Percentiles rank a stretch among this genome's conserved stretches.
These are phyloP conservation scores for Anastatus disparis DNA, from an alignment of 1,140 invertebrate genomes.

Conservation along the genomic window DNA sequence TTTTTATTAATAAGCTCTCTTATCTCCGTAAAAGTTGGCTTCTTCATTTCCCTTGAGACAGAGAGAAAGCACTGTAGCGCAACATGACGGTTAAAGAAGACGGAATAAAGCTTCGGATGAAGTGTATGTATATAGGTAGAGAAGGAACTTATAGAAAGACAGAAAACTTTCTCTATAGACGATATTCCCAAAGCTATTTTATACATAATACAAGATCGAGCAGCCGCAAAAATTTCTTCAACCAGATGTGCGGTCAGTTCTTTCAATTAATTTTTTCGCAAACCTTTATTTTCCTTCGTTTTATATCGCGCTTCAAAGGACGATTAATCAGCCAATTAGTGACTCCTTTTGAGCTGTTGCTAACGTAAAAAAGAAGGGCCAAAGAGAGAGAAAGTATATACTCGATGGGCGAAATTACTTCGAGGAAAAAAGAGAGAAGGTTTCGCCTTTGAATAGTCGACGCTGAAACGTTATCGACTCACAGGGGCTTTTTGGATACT, in stretches of 20 bases:
- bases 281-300: not conserved
- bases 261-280: constrained; percentile 20
- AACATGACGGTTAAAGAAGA: constrained; percentile 4
- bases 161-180: too few species aligned
- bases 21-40: not conserved
- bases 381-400: too few species aligned
- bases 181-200: not conserved
- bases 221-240: constrained; percentile 16
- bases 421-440: not conserved
- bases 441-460: not conserved
- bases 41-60: constrained; percentile 19
- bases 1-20: constrained; percentile 19
- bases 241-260: not conserved
- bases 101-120: not conserved
- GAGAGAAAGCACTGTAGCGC: not conserved
- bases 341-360: constrained; percentile 24
- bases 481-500: constrained; percentile 4
- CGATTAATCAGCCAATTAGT: constrained; percentile 36
- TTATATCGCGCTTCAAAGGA: not conserved
- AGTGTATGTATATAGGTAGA: not conserved
- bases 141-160: too few species aligned
- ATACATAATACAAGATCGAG: not conserved
- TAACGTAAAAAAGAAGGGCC: too few species aligned
- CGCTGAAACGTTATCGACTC: not conserved
- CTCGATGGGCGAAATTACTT: constrained; percentile 3